phyloP scores from a whole-genome alignment of 2,888 invertebrate genomes.

The Ischnura elegans region DNA sequence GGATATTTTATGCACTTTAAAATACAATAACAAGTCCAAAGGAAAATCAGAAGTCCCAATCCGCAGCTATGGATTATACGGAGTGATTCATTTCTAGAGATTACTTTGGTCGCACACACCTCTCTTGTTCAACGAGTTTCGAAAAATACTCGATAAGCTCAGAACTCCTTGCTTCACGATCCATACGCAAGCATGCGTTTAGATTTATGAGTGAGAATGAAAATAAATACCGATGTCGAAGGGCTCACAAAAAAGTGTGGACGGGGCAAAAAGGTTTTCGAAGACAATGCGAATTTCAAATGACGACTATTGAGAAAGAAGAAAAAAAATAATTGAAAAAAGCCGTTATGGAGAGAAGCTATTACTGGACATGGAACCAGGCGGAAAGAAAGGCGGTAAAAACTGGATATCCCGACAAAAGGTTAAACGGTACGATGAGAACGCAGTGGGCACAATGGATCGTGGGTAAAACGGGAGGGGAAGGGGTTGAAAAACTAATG shows the following conservation, averaged over 20 bases:
- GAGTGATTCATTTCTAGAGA: no score
- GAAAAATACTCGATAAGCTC: background rate
- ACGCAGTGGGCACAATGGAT: background rate
- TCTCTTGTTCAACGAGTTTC: background rate
- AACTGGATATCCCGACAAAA: background rate
- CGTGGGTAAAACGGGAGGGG: background rate
- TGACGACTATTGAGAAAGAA: background rate
- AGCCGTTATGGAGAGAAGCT: background rate
- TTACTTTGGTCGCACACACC: background rate
- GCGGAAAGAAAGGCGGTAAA: background rate
- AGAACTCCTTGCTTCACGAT: background rate
- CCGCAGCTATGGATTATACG: no score
- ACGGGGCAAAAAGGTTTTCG: background rate
- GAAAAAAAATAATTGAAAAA: background rate
- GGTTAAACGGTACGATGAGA: slow-evolving; percentile 1
- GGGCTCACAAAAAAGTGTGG: background rate
- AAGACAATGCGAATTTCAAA: background rate
- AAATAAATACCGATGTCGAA: background rate
- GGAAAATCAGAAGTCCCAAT: no score
- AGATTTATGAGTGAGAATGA: background rate
- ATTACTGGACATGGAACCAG: background rate
- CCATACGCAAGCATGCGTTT: background rate
- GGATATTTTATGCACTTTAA: no score
- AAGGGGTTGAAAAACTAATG: background rate
- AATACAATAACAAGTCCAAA: no score